Evolutionary conservation across 2,888 invertebrate genomes (phyloP), one percentile per base, ranked within the genome.

Genomic region (Cinara cedri): DNA sequence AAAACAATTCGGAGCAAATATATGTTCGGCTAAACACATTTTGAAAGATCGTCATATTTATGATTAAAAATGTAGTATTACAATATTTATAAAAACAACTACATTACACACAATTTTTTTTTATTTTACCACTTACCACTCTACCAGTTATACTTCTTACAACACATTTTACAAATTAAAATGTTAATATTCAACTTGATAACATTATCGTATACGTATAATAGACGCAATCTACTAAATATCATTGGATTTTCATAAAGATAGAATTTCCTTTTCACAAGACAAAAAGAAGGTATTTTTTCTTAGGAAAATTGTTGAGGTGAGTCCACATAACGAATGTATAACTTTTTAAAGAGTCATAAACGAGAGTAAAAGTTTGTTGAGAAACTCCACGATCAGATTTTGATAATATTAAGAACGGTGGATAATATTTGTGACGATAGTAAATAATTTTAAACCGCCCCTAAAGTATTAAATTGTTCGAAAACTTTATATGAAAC

Each of bases 311-410:
- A 14, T 49, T 4, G 13, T 19, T n/a, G 9, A 60, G 46, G 49
- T 19, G 10, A 49, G 60, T 72, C 26, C 49, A 72, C 26, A 19
- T 1, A 49, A 49, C 49, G 49, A 62, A 19, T 34, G n/a, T n/a
- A 34, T 34, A 49, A 72, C 49, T 62, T 72, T 3, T 62, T 72
- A 62, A 26, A 49, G 26, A 49, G 49, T 60, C 60, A 26, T 72
- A 72, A 72, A 72, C 49, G 49, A 72, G 49, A 72, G 46, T n/a
- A 60, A 62, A 72, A 72, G 72, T 72, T 72, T 49, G 72, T 26
- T 42, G 21, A 21, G 16, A 14, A 13, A 60, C 34, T 34, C 72
- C n/a, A 72, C 46, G 6, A 62, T 9, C 60, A 72, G 60, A 72
- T 72, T 72, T 62, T 26, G 49, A 34, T 62, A 34, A 3, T 6